Conservation (phyloP, 2,113 vertebrate species). For the Pomatorhinus ruficollis region DNA sequence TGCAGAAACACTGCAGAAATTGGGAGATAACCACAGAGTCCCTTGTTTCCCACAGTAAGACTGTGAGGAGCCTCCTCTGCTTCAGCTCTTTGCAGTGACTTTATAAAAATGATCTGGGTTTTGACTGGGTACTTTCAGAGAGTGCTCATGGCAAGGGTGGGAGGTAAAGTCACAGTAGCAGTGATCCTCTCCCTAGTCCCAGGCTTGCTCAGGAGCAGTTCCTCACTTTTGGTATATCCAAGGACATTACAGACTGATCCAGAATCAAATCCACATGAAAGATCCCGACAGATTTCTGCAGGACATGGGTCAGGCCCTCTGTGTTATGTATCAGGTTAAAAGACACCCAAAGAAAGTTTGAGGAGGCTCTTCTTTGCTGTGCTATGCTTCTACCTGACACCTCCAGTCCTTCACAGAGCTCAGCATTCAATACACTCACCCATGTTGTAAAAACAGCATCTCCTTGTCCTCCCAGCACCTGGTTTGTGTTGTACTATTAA, state of each 20-base stretch:
- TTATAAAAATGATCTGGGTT: not conserved
- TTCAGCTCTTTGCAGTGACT: slow-evolving; percentile 6
- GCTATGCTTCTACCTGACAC: not conserved
- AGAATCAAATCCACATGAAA: not conserved
- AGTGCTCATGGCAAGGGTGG: not conserved
- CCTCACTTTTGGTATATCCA: not conserved
- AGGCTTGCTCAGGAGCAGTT: not conserved
- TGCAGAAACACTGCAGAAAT: slow-evolving; percentile 42
- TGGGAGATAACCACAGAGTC: slow-evolving; percentile 44
- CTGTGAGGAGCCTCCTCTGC: not conserved
- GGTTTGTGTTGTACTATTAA: not conserved
- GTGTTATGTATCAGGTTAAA: not conserved
- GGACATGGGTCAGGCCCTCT: not conserved
- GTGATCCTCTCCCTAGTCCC: not conserved
- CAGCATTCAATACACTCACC: not conserved
- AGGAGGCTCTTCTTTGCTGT: not conserved
- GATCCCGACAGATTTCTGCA: not conserved
- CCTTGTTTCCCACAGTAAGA: not conserved
- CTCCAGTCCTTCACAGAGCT: not conserved
- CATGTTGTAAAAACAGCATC: not conserved
- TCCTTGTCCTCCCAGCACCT: not conserved
- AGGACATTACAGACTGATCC: not conserved
- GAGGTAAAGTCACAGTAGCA: not conserved
- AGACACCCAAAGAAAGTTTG: not conserved
- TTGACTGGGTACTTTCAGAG: not conserved